phyloP scores from a whole-genome alignment of 2,888 invertebrate species.

The Acleris emargana region DNA sequence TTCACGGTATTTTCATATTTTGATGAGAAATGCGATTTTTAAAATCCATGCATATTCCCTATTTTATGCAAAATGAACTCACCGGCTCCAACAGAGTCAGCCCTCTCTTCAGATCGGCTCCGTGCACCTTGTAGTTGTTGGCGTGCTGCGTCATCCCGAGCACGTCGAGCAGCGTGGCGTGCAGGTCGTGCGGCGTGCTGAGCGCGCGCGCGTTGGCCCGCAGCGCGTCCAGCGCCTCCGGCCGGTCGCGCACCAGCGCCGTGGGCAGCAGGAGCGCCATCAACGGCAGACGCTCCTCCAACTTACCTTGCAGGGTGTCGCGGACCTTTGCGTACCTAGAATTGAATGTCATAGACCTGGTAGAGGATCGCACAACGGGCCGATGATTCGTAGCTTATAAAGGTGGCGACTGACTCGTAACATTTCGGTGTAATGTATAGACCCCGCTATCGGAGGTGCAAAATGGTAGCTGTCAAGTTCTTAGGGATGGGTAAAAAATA shows the following conservation, averaged over 20 bases:
- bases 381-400: too few species aligned
- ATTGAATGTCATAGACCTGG: constrained; percentile 46
- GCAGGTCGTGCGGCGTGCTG: constrained; percentile 95
- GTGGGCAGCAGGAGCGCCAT: constrained; percentile 91
- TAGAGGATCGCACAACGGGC: too few species aligned
- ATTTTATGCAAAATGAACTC: too few species aligned
- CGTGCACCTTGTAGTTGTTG: constrained; percentile 64
- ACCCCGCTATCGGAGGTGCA: too few species aligned
- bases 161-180: constrained; percentile 90
- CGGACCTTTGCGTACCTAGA: constrained; percentile 90
- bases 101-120: constrained; percentile 82
- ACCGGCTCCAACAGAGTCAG: constrained; percentile 86
- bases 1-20: too few species aligned
- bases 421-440: too few species aligned
- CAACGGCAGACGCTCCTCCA: constrained; percentile 95
- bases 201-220: constrained; percentile 87
- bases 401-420: too few species aligned
- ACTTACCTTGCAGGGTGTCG: constrained; percentile 94
- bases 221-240: constrained; percentile 85
- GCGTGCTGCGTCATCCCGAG: constrained; percentile 74
- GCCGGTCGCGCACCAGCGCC: constrained; percentile 85
- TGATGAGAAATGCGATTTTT: too few species aligned
- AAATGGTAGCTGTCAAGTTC: too few species aligned
- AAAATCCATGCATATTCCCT: too few species aligned
- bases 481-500: too few species aligned